These are phyloP conservation scores for Amaurobius ferox DNA, from an alignment of 2,888 invertebrate genomes.

Conservation along the genomic window DNA sequence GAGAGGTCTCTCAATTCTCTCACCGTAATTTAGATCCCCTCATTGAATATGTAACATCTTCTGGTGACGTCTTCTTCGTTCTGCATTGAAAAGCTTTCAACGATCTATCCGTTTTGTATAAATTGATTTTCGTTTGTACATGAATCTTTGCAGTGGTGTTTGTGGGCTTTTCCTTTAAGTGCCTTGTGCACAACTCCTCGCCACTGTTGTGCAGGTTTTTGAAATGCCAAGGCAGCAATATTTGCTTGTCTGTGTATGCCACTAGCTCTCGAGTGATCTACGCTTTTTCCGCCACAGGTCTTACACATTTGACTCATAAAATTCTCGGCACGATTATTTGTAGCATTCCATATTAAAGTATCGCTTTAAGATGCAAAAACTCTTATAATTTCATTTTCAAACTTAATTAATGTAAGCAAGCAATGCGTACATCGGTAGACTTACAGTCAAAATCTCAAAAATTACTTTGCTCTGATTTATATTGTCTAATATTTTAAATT, in stretches of 20 bases:
- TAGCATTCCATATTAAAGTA: not conserved
- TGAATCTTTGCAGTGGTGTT: too few species aligned
- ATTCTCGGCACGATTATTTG: not conserved
- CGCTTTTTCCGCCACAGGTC: conserved; percentile 10
- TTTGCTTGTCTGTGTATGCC: conserved; percentile 21
- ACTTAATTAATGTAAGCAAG: too few species aligned
- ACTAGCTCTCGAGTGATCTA: not conserved
- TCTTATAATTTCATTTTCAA: not conserved
- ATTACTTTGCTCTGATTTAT: too few species aligned
- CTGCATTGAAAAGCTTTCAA: not conserved
- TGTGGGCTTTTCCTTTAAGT: not conserved
- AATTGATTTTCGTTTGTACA: too few species aligned
- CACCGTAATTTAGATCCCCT: too few species aligned
- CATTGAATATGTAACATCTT: too few species aligned
- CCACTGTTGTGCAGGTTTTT: conserved; percentile 25
- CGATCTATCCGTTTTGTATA: too few species aligned
- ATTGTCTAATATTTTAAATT: too few species aligned
- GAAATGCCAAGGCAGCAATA: conserved; percentile 20
- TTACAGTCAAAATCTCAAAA: too few species aligned
- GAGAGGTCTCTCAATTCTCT: too few species aligned
- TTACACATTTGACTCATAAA: not conserved
- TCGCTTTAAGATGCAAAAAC: not conserved
- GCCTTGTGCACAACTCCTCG: not conserved
- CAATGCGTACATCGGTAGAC: too few species aligned
- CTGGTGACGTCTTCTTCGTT: not conserved